Evolutionary conservation across 1,140 invertebrate species (phyloP), one percentile per base, ranked within the genome.

Genomic region (Ooceraea biroi): DNA sequence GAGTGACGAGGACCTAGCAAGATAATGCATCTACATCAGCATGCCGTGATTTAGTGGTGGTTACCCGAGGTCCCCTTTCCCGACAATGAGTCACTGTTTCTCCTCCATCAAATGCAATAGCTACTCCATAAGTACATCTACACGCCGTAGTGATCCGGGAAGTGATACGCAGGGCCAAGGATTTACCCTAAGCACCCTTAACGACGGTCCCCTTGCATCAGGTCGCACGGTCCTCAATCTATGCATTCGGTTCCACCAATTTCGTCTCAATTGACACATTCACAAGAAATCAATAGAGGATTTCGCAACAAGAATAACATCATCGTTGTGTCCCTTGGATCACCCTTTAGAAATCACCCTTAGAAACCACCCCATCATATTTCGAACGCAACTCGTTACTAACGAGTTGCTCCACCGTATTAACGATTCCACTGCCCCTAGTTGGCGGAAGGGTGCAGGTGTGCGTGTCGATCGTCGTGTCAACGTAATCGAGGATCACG

Each of bases 61-160:
- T 74, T 84, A 65, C 19, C 41, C 74, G 52, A 61, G 48, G 41
- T 74, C 71, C 87, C 76, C 83, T 2, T 3, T 7, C 36, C 63
- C 83, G 72, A 77, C 87, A 77, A 77, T 88, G 87, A 88, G 74
- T 88, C 87, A 88, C 66, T 52, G 71, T 82, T 65, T 71, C 82
- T 85, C 58, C 72, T 69, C 48, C 83, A 83, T 77, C 76, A 46
- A 82, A 57, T 41, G n/a, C 63, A 63, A 76, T 77, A 63, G 50
- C 25, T 44, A 52, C 57, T 41, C 30, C 68, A 48, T 61, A 44
- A 84, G 58, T 71, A 63, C 66, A 30, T 78, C 58, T 57, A 41
- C 44, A n/a, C 71, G 65, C 27, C 46, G 50, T 65, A 58, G 48
- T 4, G 65, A 74, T 71, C 52, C 44, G 25, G n/a, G 41, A 41